Base-by-base conservation (phyloP, 2,797 vertebrate genomes). In the Remorina albescens region DNA sequence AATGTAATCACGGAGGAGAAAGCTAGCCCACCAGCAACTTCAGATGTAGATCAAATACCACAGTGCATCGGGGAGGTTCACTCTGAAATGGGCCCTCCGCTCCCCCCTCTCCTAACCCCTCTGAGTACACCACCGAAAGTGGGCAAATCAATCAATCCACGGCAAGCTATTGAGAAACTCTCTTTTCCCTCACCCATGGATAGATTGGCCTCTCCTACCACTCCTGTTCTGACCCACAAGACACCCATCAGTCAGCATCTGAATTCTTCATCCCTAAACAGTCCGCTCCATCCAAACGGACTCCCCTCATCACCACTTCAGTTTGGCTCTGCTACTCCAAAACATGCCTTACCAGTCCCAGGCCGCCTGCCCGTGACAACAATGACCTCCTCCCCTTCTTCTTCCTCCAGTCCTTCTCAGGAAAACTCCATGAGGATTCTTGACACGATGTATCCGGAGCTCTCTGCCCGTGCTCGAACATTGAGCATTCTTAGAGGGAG, bases 381-480 rank as follows among this genome's bases (percentile, higher is more conserved):
- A 0, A 50, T 90, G 36, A 88, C 59, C 34, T 76, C 94, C 0
- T 91, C 95, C 5, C 78, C 81, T 2, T 62, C 93, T 1, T 56
- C 91, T 30, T 71, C 91, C 63, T 79, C 91, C 5, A 89, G 67
- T 7, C 89, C 91, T 2, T 88, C 94, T 32, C 96, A 96, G 85
- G 97, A 98, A 75, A 99, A 96, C 76, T 99, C 98, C 0, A 96
- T 99, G 86, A 96, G 95, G 84, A 96, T 99, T 47, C 84, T 99
- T 5, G 98, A 99, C 81, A 95, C 94, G 60, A 98, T 99, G 96
- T 99, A 99, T 85, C 97, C 98, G 10, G 96, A 98, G 54, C 89
- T 99, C 2, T 99, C 98, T 2, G 96, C 98, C 57, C 94, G 96
- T 2, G 97, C 97, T 15, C 94, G 97, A 63, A 99, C 98, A 15